These are phyloP conservation scores for Paralvinella palmiformis DNA, from an alignment of 1,140 invertebrate genomes.

Conservation along the genomic window DNA sequence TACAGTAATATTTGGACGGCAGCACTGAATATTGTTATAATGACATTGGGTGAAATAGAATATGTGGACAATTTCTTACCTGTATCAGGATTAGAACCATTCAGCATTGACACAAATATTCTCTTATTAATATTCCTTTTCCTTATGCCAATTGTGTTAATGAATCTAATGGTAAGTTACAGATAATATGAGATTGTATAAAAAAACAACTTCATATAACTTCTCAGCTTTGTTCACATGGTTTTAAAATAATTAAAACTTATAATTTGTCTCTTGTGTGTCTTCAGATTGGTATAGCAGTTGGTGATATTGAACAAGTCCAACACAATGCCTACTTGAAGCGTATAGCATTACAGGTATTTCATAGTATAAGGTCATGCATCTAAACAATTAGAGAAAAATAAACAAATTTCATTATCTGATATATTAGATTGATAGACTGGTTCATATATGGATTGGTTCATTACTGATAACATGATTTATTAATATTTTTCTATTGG, in stretches of 20 bases:
- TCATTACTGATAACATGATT: background rate
- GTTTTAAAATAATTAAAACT: too few species aligned
- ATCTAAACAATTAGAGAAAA: background rate
- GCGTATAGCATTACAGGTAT: conserved; percentile 31
- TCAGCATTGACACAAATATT: conserved; percentile 26
- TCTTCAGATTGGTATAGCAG: conserved; percentile 39
- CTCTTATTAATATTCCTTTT: conserved; percentile 31
- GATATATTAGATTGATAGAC: background rate
- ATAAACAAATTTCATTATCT: background rate
- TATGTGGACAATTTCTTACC: conserved; percentile 29
- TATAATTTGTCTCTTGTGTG: too few species aligned
- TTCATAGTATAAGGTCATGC: background rate
- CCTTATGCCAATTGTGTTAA: conserved; percentile 34
- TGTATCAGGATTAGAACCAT: conserved; percentile 6
- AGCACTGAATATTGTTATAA: conserved; percentile 24
- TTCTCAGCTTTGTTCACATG: too few species aligned
- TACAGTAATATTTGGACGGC: conserved; percentile 4
- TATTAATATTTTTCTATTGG: background rate
- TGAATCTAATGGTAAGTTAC: conserved; percentile 36
- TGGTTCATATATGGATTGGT: background rate
- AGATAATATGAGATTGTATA: background rate
- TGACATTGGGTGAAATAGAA: conserved; percentile 39
- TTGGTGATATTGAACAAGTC: conserved; percentile 38
- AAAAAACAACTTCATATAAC: background rate
- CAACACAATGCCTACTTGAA: conserved; percentile 35